These are phyloP conservation scores for Caenorhabditis imperialis DNA, from an alignment of 2,888 invertebrate species.

Conservation along the genomic window DNA sequence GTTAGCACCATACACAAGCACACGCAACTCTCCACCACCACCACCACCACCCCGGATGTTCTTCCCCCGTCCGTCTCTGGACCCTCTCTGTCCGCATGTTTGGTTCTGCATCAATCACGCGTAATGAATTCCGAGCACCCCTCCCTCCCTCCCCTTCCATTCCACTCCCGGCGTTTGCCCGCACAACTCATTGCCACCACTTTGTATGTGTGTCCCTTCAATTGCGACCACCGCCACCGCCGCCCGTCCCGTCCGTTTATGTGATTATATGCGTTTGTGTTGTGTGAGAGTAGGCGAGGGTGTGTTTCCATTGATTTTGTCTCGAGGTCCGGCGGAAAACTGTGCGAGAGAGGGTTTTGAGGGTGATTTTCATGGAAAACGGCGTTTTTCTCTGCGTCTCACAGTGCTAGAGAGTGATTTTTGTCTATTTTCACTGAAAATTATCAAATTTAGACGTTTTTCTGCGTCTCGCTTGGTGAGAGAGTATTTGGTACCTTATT, in stretches of 20 bases:
- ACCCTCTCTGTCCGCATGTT: slow-evolving; percentile 39
- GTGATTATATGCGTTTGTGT: too few relatives aligned
- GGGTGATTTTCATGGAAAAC: too few relatives aligned
- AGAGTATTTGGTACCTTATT: too few relatives aligned
- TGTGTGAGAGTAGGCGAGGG: too few relatives aligned
- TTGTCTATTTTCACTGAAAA: too few relatives aligned
- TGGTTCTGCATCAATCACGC: slow-evolving; percentile 57
- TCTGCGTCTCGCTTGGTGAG: too few relatives aligned
- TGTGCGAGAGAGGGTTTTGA: too few relatives aligned
- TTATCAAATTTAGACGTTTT: too few relatives aligned
- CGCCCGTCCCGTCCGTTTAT: slow-evolving; percentile 3
- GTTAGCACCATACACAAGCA: slow-evolving; percentile 16
- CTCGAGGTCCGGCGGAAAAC: too few relatives aligned
- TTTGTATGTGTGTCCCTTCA: background rate
- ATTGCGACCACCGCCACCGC: slow-evolving; percentile 1
- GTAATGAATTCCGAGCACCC: slow-evolving; percentile 53
- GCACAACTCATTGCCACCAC: slow-evolving; percentile 11
- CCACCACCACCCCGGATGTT: slow-evolving; percentile 36
- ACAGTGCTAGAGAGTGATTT: too few relatives aligned
- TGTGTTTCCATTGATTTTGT: too few relatives aligned
- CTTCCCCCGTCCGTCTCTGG: slow-evolving; percentile 23
- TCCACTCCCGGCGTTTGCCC: slow-evolving; percentile 4
- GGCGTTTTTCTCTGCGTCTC: too few relatives aligned
- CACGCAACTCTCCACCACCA: slow-evolving; percentile 19
- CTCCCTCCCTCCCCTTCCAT: slow-evolving; percentile 6